phyloP scores from a whole-genome alignment of 2,888 invertebrate genomes.

The Cryptocephalus primarius region DNA sequence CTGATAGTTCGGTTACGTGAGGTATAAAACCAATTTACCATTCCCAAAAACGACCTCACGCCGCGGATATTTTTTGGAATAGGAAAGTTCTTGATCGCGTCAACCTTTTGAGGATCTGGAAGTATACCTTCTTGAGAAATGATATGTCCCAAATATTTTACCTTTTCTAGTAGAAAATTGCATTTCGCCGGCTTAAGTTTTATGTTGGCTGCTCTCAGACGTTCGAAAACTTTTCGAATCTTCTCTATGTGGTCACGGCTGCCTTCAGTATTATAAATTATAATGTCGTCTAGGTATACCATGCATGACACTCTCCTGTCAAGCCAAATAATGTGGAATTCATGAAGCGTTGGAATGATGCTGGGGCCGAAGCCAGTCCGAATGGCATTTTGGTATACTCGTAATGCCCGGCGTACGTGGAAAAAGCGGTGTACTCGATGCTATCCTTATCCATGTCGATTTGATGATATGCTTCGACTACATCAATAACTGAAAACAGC shows the following conservation, averaged over 20 bases:
- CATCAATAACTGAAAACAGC: constrained; percentile 7
- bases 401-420: constrained; percentile 8
- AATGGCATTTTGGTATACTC: constrained; percentile 12
- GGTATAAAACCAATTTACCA: constrained; percentile 10
- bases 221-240: too few relatives aligned
- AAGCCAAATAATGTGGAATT: constrained; percentile 7
- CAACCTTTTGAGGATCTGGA: too few relatives aligned
- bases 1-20: constrained; percentile 4
- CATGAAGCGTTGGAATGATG: constrained; percentile 10
- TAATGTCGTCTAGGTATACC: too few relatives aligned
- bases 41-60: constrained; percentile 8
- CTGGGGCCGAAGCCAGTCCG: constrained; percentile 8
- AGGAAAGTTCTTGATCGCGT: too few relatives aligned
- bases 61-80: too few relatives aligned
- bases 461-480: constrained; percentile 7
- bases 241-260: too few relatives aligned
- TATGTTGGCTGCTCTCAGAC: too few relatives aligned
- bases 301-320: constrained; percentile 4
- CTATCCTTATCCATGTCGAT: constrained; percentile 7
- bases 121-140: too few relatives aligned
- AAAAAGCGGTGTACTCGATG: constrained; percentile 6
- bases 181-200: too few relatives aligned
- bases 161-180: too few relatives aligned
- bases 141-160: too few relatives aligned
- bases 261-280: too few relatives aligned